Evolutionary conservation across 2,797 vertebrate genomes (phyloP).

Genomic region (Platalea minor): DNA sequence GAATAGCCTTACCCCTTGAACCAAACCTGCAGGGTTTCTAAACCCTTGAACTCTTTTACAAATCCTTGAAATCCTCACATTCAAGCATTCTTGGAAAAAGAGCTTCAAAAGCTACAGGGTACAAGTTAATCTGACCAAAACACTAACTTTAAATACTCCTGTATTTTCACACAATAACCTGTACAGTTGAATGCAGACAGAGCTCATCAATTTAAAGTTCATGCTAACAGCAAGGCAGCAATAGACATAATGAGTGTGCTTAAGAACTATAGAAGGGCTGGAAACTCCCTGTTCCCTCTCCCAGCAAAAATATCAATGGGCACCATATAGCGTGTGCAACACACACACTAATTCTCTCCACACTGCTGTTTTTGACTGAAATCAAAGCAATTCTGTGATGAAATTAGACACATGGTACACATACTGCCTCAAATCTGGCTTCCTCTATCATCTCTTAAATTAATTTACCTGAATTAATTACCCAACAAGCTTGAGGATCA

Average conservation of each 20-base stretch:
- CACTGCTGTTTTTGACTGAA: neutral
- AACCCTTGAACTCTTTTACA: neutral
- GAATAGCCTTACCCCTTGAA: neutral
- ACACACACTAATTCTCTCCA: neutral
- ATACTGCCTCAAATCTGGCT: neutral
- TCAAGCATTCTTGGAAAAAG: neutral
- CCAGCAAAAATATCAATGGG: neutral
- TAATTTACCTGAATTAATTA: constrained; percentile 3
- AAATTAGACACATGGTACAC: neutral
- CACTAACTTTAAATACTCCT: neutral
- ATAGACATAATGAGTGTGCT: neutral
- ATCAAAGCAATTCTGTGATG: neutral
- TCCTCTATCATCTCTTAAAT: neutral
- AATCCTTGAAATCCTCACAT: neutral
- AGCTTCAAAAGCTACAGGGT: neutral
- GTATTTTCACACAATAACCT: neutral
- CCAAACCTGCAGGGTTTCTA: neutral
- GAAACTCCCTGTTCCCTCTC: neutral
- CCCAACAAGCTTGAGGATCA: neutral
- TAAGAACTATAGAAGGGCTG: neutral
- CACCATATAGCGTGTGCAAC: neutral
- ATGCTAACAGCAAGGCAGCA: neutral
- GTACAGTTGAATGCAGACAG: neutral
- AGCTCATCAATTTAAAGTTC: neutral
- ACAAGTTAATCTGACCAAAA: neutral